A percentile compares a stretch with the other conserved stretches of the same genome.
These are phyloP conservation scores for Rhabdophis nuchalis DNA, from an alignment of 2,797 vertebrate genomes.

Conservation along the genomic window DNA sequence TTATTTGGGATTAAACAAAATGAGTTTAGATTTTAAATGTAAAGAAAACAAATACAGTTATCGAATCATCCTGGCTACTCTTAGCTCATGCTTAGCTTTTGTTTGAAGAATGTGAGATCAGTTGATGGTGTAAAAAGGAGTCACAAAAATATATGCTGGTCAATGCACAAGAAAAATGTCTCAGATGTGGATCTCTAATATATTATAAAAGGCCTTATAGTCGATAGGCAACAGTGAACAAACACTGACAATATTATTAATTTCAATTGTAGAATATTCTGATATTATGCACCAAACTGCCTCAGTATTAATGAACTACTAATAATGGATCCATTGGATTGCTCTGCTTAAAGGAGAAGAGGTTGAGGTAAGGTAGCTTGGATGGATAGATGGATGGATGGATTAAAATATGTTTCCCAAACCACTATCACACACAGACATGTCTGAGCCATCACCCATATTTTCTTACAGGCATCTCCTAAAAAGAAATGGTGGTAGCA, in stretches of 20 bases:
- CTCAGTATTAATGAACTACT: slow-evolving; percentile 71
- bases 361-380: slow-evolving; percentile 64
- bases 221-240: slow-evolving; percentile 50
- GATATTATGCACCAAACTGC: slow-evolving; percentile 69
- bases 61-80: neutral
- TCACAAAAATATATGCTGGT: slow-evolving; percentile 75
- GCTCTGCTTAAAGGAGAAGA: slow-evolving; percentile 62
- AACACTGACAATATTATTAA: slow-evolving; percentile 67
- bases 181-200: slow-evolving; percentile 68
- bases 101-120: slow-evolving; percentile 67
- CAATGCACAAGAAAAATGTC: slow-evolving; percentile 69
- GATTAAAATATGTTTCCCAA: slow-evolving; percentile 46
- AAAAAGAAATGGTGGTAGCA: neutral
- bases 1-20: slow-evolving; percentile 14
- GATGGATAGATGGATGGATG: slow-evolving; percentile 62
- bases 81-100: slow-evolving; percentile 63
- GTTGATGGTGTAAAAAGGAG: slow-evolving; percentile 69
- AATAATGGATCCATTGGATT: slow-evolving; percentile 73
- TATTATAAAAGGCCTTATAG: slow-evolving; percentile 49
- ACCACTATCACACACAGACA: neutral
- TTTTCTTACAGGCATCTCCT: slow-evolving; percentile 55
- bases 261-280: slow-evolving; percentile 68
- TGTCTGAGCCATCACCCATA: slow-evolving; percentile 58
- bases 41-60: slow-evolving; percentile 56
- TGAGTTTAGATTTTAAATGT: slow-evolving; percentile 61